A percentile compares a stretch with the other conserved stretches of the same genome.
Evolutionary conservation across 2,113 vertebrate genomes (phyloP).

Genomic region (Dicaeum eximium): DNA sequence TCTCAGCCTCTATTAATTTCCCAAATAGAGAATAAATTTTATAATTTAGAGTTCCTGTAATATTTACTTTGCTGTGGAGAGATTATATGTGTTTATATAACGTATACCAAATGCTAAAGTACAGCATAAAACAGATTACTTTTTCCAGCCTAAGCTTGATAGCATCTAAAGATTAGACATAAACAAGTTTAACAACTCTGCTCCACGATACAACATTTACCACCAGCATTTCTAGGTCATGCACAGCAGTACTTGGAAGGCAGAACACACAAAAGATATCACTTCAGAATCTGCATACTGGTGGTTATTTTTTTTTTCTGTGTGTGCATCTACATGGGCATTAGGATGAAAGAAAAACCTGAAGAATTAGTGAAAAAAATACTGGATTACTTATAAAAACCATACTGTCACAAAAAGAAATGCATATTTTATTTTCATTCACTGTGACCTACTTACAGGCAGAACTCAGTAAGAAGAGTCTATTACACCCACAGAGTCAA

Average conservation of each 20-base stretch:
- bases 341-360: not conserved
- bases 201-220: not conserved
- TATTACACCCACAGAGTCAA: slow-evolving; percentile 31
- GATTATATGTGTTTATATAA: slow-evolving; percentile 44
- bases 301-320: not conserved
- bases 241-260: slow-evolving; percentile 29
- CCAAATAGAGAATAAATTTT: not conserved
- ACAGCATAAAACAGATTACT: slow-evolving; percentile 47
- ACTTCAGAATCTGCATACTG: not conserved
- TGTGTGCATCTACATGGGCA: not conserved
- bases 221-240: slow-evolving; percentile 55
- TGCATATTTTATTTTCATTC: slow-evolving; percentile 46
- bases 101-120: not conserved
- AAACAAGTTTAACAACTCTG: slow-evolving; percentile 48
- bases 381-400: not conserved
- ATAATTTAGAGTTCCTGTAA: not conserved
- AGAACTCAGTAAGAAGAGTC: slow-evolving; percentile 7
- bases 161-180: slow-evolving; percentile 40
- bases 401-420: not conserved
- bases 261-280: not conserved
- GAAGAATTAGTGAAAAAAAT: not conserved
- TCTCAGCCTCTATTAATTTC: not conserved
- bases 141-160: slow-evolving; percentile 42
- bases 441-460: slow-evolving; percentile 46
- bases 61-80: not conserved